A percentile compares a stretch with the other conserved stretches of the same genome.
phyloP scores from a whole-genome alignment of 1,140 invertebrate genomes.

The Panagrolaimus sp. region DNA sequence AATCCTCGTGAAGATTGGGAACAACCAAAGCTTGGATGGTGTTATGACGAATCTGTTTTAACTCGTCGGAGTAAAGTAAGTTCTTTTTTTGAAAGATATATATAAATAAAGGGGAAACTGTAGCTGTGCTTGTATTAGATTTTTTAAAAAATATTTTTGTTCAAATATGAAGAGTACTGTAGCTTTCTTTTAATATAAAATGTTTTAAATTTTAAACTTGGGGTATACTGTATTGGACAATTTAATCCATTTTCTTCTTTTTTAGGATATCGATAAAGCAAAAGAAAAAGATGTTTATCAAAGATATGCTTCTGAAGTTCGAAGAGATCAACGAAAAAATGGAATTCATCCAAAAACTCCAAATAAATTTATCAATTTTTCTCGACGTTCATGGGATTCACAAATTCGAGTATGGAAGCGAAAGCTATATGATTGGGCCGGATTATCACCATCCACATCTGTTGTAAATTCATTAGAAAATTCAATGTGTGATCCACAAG shows the following conservation, averaged over 20 bases:
- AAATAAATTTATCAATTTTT: slow-evolving; percentile 59
- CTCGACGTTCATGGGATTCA: slow-evolving; percentile 59
- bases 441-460: slow-evolving; percentile 30
- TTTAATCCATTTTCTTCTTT: neutral
- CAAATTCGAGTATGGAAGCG: slow-evolving; percentile 58
- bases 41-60: slow-evolving; percentile 29
- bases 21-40: slow-evolving; percentile 44
- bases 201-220: no score
- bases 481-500: neutral
- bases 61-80: slow-evolving; percentile 32
- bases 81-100: neutral
- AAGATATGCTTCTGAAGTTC: slow-evolving; percentile 27
- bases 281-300: slow-evolving; percentile 41
- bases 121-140: no score
- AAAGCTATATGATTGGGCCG: slow-evolving; percentile 35
- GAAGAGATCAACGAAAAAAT: slow-evolving; percentile 22
- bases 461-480: slow-evolving; percentile 11
- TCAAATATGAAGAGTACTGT: no score
- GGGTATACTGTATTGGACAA: neutral
- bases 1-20: slow-evolving; percentile 29
- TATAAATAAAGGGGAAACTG: no score
- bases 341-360: slow-evolving; percentile 59
- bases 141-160: no score
- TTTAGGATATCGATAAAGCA: slow-evolving; percentile 39
- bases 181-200: neutral